Conservation (phyloP, 1,140 invertebrate species). For the Cydia amplana region DNA sequence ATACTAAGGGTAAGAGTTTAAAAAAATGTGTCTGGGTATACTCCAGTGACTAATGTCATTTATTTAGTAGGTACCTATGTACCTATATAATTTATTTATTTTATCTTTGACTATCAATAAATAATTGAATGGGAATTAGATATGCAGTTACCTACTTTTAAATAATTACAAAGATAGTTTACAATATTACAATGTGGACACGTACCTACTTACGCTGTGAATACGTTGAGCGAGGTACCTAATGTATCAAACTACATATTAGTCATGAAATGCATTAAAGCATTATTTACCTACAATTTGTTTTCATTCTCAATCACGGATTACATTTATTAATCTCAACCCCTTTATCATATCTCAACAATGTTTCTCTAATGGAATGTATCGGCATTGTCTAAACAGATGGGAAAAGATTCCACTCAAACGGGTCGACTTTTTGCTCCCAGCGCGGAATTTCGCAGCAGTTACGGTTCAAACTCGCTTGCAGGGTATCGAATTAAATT, state of each 20-base stretch:
- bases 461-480: conserved; percentile 20
- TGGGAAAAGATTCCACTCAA: conserved; percentile 1
- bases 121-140: no score
- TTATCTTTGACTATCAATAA: no score
- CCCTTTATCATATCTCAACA: background rate
- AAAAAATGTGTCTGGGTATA: background rate
- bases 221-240: no score
- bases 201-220: no score
- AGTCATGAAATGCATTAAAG: conserved; percentile 61
- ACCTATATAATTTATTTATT: no score
- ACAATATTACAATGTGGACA: no score
- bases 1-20: background rate
- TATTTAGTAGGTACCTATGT: no score
- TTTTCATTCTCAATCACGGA: background rate
- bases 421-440: conserved; percentile 9
- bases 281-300: background rate
- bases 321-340: conserved; percentile 24
- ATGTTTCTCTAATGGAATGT: conserved; percentile 22
- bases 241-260: conserved; percentile 50
- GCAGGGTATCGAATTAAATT: conserved; percentile 50
- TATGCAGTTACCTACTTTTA: no score
- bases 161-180: no score
- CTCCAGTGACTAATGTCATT: no score
- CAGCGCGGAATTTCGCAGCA: conserved; percentile 19
- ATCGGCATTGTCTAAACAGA: conserved; percentile 32